Evolutionary conservation across 2,888 invertebrate genomes (phyloP).

Genomic region (Drosophila picticornis): DNA sequence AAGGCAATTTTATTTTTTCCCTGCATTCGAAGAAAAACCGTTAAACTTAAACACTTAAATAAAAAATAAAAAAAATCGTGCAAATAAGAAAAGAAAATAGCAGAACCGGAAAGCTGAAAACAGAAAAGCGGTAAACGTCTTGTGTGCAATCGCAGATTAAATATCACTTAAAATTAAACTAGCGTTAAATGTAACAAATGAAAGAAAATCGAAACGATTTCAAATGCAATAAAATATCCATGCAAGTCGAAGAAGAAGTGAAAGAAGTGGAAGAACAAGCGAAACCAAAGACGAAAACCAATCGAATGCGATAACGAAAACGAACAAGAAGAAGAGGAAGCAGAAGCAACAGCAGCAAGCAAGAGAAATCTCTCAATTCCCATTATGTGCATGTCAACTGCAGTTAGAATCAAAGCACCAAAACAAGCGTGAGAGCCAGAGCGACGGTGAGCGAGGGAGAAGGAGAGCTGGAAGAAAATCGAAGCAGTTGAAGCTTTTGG

Average conservation of each 20-base stretch:
- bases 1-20: neutral
- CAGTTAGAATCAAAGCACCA: slow-evolving; percentile 78
- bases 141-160: slow-evolving; percentile 67
- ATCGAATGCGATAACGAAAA: slow-evolving; percentile 68
- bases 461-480: neutral
- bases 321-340: slow-evolving; percentile 1
- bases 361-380: slow-evolving; percentile 79
- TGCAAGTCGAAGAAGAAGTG: slow-evolving; percentile 16
- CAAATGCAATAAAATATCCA: slow-evolving; percentile 76
- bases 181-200: slow-evolving; percentile 80
- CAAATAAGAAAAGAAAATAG: neutral
- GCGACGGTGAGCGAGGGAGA: neutral
- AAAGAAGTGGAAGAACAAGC: slow-evolving; percentile 7
- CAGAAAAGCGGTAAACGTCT: slow-evolving; percentile 29
- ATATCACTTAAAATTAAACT: slow-evolving; percentile 81
- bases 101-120: neutral
- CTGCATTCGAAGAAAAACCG: neutral
- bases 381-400: slow-evolving; percentile 82
- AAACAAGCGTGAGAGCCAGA: slow-evolving; percentile 38
- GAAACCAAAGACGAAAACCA: slow-evolving; percentile 65
- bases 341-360: slow-evolving; percentile 26
- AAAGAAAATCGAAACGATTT: slow-evolving; percentile 75
- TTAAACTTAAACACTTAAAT: slow-evolving; percentile 27
- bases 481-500: slow-evolving; percentile 41
- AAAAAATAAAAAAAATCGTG: slow-evolving; percentile 1